Evolutionary conservation across 2,888 invertebrate species (phyloP).

Genomic region (Cylloceria caligata): DNA sequence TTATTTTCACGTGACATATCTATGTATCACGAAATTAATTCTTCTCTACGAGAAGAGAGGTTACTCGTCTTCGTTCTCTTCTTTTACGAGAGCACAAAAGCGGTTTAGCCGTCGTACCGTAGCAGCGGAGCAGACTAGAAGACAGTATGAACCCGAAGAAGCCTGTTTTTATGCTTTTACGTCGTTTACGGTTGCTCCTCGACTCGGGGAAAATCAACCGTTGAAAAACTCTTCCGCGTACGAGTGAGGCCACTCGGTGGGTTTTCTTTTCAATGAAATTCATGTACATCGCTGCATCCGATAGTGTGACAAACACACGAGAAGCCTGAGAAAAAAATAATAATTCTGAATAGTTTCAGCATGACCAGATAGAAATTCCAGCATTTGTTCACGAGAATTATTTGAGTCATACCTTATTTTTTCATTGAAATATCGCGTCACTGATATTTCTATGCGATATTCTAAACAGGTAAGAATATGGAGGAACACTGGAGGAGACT

Average conservation of each 20-base stretch:
- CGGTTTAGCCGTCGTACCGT: slow-evolving; percentile 52
- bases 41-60: slow-evolving; percentile 13
- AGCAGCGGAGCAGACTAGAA: slow-evolving; percentile 40
- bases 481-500: slow-evolving; percentile 1
- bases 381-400: slow-evolving; percentile 1
- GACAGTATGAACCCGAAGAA: slow-evolving; percentile 37
- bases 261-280: slow-evolving; percentile 47
- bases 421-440: slow-evolving; percentile 56
- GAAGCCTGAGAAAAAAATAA: background rate
- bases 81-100: slow-evolving; percentile 52
- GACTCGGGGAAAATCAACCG: slow-evolving; percentile 42
- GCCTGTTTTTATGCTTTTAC: slow-evolving; percentile 59
- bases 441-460: slow-evolving; percentile 41
- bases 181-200: slow-evolving; percentile 56
- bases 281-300: background rate
- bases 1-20: slow-evolving; percentile 4
- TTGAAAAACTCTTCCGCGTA: slow-evolving; percentile 53
- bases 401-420: slow-evolving; percentile 46
- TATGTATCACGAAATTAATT: slow-evolving; percentile 31
- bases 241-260: slow-evolving; percentile 3
- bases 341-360: slow-evolving; percentile 49
- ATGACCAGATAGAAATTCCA: slow-evolving; percentile 26
- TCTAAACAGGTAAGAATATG: slow-evolving; percentile 25
- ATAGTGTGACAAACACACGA: background rate
- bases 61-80: slow-evolving; percentile 11